Evolutionary conservation across 2,888 invertebrate genomes (phyloP).

Genomic region (Gymnosoma rotundatum): DNA sequence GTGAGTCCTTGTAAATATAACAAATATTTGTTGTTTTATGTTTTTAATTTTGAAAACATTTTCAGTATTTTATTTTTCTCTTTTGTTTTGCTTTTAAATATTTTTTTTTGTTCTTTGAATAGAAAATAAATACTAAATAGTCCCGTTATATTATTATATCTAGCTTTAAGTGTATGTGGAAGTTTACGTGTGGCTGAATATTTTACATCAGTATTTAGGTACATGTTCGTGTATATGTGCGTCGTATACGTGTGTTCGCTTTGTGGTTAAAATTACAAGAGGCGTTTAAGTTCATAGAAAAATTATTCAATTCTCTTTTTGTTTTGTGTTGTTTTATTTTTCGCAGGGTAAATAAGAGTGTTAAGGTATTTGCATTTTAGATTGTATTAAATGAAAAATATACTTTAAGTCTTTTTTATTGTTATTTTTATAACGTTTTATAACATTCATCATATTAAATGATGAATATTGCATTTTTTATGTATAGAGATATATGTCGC

Average conservation of each 20-base stretch:
- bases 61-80: constrained; percentile 9
- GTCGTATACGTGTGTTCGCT: background rate
- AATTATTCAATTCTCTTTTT: constrained; percentile 26
- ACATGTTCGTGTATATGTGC: background rate
- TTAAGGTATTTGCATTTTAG: background rate
- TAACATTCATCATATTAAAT: too few relatives aligned
- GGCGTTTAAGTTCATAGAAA: constrained; percentile 32
- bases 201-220: background rate
- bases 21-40: constrained; percentile 8
- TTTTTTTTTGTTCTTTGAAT: background rate
- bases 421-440: background rate
- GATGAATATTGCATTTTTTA: too few relatives aligned
- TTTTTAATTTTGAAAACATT: constrained; percentile 12
- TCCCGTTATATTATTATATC: constrained; percentile 46
- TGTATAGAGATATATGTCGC: too few relatives aligned
- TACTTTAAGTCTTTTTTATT: background rate
- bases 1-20: constrained; percentile 25
- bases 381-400: background rate
- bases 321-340: background rate
- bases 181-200: background rate
- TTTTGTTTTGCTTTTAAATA: background rate
- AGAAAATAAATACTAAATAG: constrained; percentile 55
- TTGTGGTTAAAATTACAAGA: constrained; percentile 24
- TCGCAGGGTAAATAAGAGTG: background rate
- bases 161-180: constrained; percentile 6